Base-by-base conservation (phyloP, 2,113 vertebrate species). In the Oceanodroma tethys region DNA sequence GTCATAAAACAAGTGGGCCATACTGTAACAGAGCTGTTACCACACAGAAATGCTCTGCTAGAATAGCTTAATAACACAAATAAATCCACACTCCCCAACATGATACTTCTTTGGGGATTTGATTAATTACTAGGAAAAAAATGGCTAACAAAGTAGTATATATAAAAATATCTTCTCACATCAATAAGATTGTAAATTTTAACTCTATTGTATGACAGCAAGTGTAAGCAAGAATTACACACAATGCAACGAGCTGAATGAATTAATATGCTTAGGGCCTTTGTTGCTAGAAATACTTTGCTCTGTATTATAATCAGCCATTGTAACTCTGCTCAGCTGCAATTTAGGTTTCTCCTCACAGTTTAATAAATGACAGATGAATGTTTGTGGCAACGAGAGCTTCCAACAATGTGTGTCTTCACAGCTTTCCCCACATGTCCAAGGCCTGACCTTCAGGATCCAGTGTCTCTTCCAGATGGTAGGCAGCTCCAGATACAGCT, bases 41-140 rank as follows among this genome's bases (percentile, higher is more conserved):
- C 88, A 96, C 93, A 95, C 76, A 85, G 94, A 97, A 97, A 95
- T 55, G 85, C 90, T 93, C 53, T 74, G 66, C 95, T 96, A 97
- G 94, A 97, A 97, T 91, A 97, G 94, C 90, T 97, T 93, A 97
- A 97, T 97, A 98, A 97, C 81, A 95, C 92, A 98, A 98, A 98
- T 96, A 98, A 96, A 96, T 96, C 84, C 36, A 16, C 86, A 45
- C 67, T 97, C 81, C 89, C 93, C 95, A 96, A 84, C 91, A 92
- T 80, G 92, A 97, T 85, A 96, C 81, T 97, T 93, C 97, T 98
- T 97, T 94, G 83, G 95, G 90, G 96, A 96, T 88, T 91, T 96
- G 97, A 98, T 98, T 98, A 98, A 98, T 98, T 98, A 98, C 97
- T 97, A 97, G 97, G 95, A 98, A 98, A 86, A 95, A 98, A 98